A percentile compares a stretch with the other conserved stretches of the same genome.
These are phyloP conservation scores for Cetoscarus ocellatus DNA, from an alignment of 2,797 vertebrate species.

Conservation along the genomic window DNA sequence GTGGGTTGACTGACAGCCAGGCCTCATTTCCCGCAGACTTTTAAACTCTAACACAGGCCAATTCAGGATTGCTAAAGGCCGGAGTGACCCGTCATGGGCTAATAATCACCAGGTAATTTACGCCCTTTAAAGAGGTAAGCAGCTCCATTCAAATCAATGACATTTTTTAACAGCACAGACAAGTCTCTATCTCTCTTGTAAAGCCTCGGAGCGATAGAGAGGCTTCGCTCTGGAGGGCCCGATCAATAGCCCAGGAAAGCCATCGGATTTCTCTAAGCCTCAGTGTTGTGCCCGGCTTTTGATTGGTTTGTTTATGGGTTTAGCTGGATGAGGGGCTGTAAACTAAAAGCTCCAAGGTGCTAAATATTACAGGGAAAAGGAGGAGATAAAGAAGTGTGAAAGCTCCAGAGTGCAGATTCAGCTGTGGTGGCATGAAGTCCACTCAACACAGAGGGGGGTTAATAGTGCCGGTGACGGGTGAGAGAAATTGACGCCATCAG, in stretches of 20 bases:
- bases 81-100: conserved; percentile 7
- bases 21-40: conserved; percentile 2
- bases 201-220: conserved; percentile 55
- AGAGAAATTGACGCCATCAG: conserved; percentile 37
- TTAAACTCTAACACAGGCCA: background rate
- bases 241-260: conserved; percentile 76
- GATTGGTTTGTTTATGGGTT: conserved; percentile 75
- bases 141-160: conserved; percentile 59
- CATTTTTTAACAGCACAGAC: conserved; percentile 41
- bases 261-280: conserved; percentile 70
- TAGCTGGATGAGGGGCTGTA: conserved; percentile 64
- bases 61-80: background rate
- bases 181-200: conserved; percentile 49
- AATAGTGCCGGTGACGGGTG: conserved; percentile 15
- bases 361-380: conserved; percentile 67
- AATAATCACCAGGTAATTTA: conserved; percentile 65
- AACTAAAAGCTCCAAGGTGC: conserved; percentile 70
- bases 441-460: conserved; percentile 56
- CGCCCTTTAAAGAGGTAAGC: conserved; percentile 52
- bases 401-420: conserved; percentile 67
- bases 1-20: conserved; percentile 15
- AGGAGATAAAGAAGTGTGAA: conserved; percentile 61
- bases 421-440: conserved; percentile 58
- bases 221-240: conserved; percentile 50
- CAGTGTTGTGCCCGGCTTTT: conserved; percentile 52